These are phyloP conservation scores for Rhineura floridana DNA, from an alignment of 2,113 vertebrate species.

Conservation along the genomic window DNA sequence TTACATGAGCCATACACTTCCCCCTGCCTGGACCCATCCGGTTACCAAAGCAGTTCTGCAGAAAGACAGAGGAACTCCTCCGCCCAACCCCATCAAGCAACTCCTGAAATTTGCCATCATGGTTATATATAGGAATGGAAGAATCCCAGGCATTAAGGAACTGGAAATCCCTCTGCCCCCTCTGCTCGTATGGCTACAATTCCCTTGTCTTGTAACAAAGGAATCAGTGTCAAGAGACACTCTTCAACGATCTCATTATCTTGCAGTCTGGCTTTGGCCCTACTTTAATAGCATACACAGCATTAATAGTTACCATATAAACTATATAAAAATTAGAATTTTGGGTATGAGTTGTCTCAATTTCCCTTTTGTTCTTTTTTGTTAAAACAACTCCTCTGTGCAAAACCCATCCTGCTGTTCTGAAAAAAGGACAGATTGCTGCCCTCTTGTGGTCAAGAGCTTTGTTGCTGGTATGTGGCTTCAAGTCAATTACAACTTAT, in stretches of 20 bases:
- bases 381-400: too few species aligned
- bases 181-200: background rate
- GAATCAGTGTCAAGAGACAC: background rate
- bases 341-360: too few species aligned
- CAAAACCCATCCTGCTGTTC: background rate
- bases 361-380: too few species aligned
- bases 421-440: slow-evolving; percentile 56
- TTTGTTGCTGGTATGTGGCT: too few species aligned
- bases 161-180: background rate
- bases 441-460: slow-evolving; percentile 70
- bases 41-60: background rate
- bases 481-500: too few species aligned
- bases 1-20: background rate
- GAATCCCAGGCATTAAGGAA: background rate
- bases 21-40: too few species aligned
- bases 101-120: background rate
- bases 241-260: background rate
- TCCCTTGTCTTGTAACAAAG: background rate
- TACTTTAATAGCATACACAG: background rate
- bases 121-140: background rate
- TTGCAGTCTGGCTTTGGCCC: background rate
- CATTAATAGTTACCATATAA: too few species aligned
- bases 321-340: too few species aligned
- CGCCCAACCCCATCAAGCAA: background rate
- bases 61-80: background rate